Evolutionary conservation across 2,888 invertebrate species (phyloP), one percentile per base, ranked within the genome.

Genomic region (Zygothrica quintamaculata): DNA sequence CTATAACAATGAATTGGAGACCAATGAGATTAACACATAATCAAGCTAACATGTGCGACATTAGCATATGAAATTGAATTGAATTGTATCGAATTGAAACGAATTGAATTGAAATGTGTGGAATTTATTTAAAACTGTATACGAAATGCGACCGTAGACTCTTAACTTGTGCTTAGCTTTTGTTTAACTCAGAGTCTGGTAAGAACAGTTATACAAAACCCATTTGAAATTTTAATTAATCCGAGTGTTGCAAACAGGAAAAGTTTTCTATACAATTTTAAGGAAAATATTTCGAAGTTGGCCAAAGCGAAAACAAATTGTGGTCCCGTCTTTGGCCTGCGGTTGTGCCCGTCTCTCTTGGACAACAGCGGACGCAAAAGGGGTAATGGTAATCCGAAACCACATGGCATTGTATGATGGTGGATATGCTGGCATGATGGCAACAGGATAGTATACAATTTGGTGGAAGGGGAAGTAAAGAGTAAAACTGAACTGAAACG

Each of bases 61-160:
- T 86, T 84, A 86, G 75, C 88, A 88, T 84, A 80, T 65, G 62
- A 57, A 73, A 80, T 84, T 75, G 73, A 88, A 86, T 88, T 80
- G 51, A 86, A 86, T 77, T 75, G 69, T 86, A 86, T n/a, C n/a
- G n/a, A n/a, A n/a, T n/a, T n/a, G n/a, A n/a, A 86, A 73, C 88
- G 86, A 88, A 80, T 65, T 60, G 59, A 73, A 80, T 84, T 75
- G 73, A 88, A 86, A 86, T 80, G 51, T 84, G 84, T 77, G 72
- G 69, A 84, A 86, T 77, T 75, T 71, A 84, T 86, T 59, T 69
- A 60, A 52, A 76, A 61, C 46, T 51, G 65, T 65, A 84, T 64
- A 40, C 55, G n/a, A 55, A 50, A 61, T 43, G 31, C 25, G 29
- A 31, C 15, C 36, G 22, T 31, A 16, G 34, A 39, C 37, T 16